phyloP scores from a whole-genome alignment of 2,888 invertebrate species.

The Sinohyriopsis cumingii region DNA sequence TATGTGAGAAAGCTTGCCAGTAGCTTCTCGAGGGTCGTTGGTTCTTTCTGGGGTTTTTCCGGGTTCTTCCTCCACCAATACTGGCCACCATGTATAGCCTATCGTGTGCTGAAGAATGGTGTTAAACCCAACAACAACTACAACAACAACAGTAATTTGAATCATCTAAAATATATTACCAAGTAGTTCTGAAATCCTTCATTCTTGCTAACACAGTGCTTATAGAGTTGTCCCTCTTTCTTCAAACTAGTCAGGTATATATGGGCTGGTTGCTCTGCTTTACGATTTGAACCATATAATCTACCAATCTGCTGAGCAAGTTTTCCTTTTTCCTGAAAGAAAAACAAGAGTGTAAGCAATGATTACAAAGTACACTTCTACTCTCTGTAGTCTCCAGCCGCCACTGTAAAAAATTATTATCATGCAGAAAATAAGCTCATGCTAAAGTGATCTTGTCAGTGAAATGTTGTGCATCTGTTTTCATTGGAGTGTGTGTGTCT shows the following conservation, averaged over 20 bases:
- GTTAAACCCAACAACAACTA: no score
- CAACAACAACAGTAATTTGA: no score
- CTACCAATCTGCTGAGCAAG: conserved; percentile 67
- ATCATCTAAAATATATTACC: conserved; percentile 29
- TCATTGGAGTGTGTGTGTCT: no score
- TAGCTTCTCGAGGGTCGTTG: no score
- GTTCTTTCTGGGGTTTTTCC: no score
- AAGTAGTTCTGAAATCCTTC: conserved; percentile 65
- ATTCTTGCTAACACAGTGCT: conserved; percentile 64
- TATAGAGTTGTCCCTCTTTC: conserved; percentile 53
- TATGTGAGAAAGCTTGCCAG: no score
- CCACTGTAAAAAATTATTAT: background rate
- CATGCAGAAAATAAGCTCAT: no score
- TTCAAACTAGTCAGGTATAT: conserved; percentile 63
- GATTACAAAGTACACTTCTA: background rate
- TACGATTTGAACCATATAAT: conserved; percentile 66
- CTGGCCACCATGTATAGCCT: no score
- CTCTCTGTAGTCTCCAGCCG: background rate
- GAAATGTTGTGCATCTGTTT: no score
- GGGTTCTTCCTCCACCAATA: no score
- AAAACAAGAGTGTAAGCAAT: background rate
- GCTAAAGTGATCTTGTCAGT: no score
- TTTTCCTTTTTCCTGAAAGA: conserved; percentile 58
- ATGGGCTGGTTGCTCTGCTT: conserved; percentile 59
- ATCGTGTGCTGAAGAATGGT: no score